Base-by-base conservation (phyloP, 2,888 invertebrate genomes). In the Pilophorus perplexus region DNA sequence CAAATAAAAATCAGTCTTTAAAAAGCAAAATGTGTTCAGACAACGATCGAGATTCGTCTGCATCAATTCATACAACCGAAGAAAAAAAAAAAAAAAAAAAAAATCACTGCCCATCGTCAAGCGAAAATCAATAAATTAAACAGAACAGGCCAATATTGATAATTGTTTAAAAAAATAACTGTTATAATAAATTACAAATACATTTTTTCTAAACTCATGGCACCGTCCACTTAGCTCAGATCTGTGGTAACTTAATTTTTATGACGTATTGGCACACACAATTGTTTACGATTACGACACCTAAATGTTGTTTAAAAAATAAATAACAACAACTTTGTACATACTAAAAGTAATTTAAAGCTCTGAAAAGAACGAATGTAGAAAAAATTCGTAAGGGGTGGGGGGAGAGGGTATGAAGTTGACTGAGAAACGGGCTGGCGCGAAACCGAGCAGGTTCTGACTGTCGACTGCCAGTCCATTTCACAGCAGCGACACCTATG, bases 331-430 rank as follows among this genome's bases (percentile, higher is more conserved):
- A 33, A 12, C 33, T 8, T 33, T 33, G 6, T 33, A 8, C 12
- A 33, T 52, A 27, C 52, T 60, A 38, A 28, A 46, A 62, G 33
- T 46, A 62, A 62, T 46, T 62, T 46, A 62, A 62, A 62, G 62
- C 62, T 62, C 46, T 20, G 14, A 62, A 28, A 27, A 28, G 33
- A 50, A 48, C 27, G 14, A 55, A 14, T 48, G 18, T 12, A 42
- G 59, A 42, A 38, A 55, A 28, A 52, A 28, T 42, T 10, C 28
- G 2, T 52, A 5, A 10, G 25, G 18, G 28, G 52, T 14, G 28
- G 18, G 28, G 10, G 5, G 16, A 52, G 18, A 25, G 18, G 52
- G 3, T 28, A 6, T 52, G 22, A 12, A 22, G 3, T 22, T 22
- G 25, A 46, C 22, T 5, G 14, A 22, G 23, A 46, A 42, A n/a